Percentiles rank a stretch among this genome's conserved stretches.
phyloP scores from a whole-genome alignment of 2,888 invertebrate genomes.

The Patella ulyssiponensis region DNA sequence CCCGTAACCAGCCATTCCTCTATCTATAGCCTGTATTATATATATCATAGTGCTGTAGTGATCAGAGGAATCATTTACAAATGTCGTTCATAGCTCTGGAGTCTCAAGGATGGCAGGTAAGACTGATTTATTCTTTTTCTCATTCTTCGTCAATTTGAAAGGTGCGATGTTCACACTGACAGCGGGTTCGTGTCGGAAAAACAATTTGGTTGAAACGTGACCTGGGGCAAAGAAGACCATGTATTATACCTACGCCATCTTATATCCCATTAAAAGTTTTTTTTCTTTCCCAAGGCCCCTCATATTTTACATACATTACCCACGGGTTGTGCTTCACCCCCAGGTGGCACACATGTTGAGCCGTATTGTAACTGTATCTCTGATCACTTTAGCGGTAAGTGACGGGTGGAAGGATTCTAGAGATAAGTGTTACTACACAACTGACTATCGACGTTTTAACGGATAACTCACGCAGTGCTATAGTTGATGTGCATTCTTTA shows the following conservation, averaged over 20 bases:
- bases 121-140: slow-evolving; percentile 28
- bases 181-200: not conserved
- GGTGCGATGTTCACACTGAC: not conserved
- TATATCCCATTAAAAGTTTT: slow-evolving; percentile 1
- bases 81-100: slow-evolving; percentile 64
- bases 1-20: not conserved
- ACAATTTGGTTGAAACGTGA: not conserved
- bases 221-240: not conserved
- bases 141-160: not conserved
- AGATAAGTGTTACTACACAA: not conserved
- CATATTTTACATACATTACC: not conserved
- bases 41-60: not conserved
- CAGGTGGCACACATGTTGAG: not conserved
- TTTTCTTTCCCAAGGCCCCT: slow-evolving; percentile 2
- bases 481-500: not conserved
- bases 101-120: slow-evolving; percentile 64
- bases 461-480: slow-evolving; percentile 1
- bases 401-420: slow-evolving; percentile 11
- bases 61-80: slow-evolving; percentile 17
- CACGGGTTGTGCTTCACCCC: slow-evolving; percentile 1
- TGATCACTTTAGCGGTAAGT: slow-evolving; percentile 5
- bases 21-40: no score
- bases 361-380: not conserved
- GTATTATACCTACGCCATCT: slow-evolving; percentile 12
- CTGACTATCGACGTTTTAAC: slow-evolving; percentile 1